Evolutionary conservation across 2,797 vertebrate species (phyloP).

Genomic region (Delichon dasypus): DNA sequence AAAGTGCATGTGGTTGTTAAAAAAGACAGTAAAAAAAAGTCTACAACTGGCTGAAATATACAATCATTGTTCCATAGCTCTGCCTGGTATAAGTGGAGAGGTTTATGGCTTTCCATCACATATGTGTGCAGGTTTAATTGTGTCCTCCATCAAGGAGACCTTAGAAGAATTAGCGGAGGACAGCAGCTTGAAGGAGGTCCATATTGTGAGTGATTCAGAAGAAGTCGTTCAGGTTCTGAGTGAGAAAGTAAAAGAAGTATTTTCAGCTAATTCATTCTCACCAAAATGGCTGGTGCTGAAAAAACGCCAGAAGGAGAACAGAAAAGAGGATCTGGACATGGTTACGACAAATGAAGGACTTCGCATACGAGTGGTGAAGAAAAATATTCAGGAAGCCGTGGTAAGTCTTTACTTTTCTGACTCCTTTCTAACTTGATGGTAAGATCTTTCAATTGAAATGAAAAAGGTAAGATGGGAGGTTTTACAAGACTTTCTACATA

Average conservation of each 20-base stretch:
- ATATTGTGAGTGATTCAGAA: conserved; percentile 76
- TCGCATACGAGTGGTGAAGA: conserved; percentile 71
- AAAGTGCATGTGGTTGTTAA: conserved; percentile 32
- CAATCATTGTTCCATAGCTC: conserved; percentile 75
- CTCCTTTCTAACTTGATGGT: neutral
- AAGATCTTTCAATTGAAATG: neutral
- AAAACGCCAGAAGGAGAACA: neutral
- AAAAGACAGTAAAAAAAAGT: conserved; percentile 68
- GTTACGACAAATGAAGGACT: conserved; percentile 75
- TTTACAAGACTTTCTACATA: neutral
- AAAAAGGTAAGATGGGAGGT: neutral
- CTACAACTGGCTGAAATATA: conserved; percentile 70
- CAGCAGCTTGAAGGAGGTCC: conserved; percentile 77
- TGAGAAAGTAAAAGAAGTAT: conserved; percentile 5
- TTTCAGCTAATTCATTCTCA: neutral
- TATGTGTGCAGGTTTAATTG: conserved; percentile 74
- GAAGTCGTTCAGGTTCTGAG: conserved; percentile 62
- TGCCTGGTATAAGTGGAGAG: conserved; percentile 85
- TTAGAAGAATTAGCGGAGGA: conserved; percentile 16
- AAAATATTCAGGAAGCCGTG: conserved; percentile 75
- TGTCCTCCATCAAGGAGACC: conserved; percentile 72
- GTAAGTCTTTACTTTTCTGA: conserved; percentile 72
- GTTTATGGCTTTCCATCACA: conserved; percentile 81
- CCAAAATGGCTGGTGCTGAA: fast-evolving
- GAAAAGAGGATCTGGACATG: neutral